phyloP scores from a whole-genome alignment of 2,888 invertebrate species.

The Drosophila fungiperda region DNA sequence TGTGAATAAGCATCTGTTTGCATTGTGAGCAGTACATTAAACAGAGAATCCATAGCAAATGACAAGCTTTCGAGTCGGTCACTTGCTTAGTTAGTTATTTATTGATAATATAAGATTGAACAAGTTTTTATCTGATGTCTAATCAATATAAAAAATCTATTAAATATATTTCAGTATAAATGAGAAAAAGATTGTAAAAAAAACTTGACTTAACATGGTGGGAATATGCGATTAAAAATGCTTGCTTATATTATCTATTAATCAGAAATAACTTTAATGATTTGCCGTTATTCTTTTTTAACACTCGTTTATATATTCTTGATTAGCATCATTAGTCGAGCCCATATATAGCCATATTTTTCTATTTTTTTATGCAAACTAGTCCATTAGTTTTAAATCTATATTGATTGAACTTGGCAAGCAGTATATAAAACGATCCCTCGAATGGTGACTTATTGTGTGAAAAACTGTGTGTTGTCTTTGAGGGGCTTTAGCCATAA shows the following conservation, averaged over 20 bases:
- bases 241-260: neutral
- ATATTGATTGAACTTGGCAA: neutral
- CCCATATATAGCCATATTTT: neutral
- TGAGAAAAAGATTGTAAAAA: neutral
- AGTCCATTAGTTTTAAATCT: neutral
- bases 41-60: conserved; percentile 6
- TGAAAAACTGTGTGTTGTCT: neutral
- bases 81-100: neutral
- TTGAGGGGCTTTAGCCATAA: neutral
- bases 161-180: neutral
- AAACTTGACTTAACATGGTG: neutral
- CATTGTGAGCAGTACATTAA: conserved; percentile 16
- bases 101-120: neutral
- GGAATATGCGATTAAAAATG: neutral
- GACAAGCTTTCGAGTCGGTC: neutral
- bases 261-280: neutral
- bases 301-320: neutral
- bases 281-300: neutral
- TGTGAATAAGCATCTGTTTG: conserved; percentile 1
- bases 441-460: neutral
- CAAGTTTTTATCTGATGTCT: neutral
- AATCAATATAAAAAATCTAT: neutral
- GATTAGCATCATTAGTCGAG: neutral
- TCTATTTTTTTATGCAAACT: neutral
- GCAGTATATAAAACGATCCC: neutral